A percentile compares a stretch with the other conserved stretches of the same genome.
These are phyloP conservation scores for Hippopotamyrus pictus DNA, from an alignment of 2,797 vertebrate species.

Conservation along the genomic window DNA sequence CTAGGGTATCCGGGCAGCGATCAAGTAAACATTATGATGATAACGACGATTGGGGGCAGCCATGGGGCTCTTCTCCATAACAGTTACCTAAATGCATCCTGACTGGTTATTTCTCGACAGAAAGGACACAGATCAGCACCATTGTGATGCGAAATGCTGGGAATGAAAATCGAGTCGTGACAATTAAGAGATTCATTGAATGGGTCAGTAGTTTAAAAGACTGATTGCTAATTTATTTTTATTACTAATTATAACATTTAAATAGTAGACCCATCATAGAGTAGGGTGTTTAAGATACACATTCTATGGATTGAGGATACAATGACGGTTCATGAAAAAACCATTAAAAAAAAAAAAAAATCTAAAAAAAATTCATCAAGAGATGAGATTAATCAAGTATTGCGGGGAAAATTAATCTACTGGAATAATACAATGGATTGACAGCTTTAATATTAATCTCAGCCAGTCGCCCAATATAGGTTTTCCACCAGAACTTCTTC, in stretches of 20 bases:
- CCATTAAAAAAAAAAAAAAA: neutral
- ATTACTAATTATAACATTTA: conserved; percentile 2
- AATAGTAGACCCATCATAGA: neutral
- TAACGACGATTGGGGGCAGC: neutral
- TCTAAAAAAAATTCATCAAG: neutral
- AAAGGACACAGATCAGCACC: neutral
- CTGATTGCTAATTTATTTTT: conserved; percentile 3
- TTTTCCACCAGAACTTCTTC: neutral
- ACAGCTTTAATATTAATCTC: neutral
- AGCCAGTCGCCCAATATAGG: neutral
- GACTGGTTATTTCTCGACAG: neutral
- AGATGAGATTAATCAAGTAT: neutral
- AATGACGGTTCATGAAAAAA: neutral
- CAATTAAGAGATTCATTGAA: neutral
- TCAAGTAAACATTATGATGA: neutral
- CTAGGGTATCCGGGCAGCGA: neutral
- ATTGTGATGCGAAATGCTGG: neutral
- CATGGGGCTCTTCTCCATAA: neutral
- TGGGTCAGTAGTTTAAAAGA: neutral
- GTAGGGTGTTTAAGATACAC: neutral
- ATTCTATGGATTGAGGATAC: neutral
- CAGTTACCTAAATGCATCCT: neutral
- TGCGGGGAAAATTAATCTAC: neutral
- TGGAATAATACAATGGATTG: neutral
- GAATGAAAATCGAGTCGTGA: neutral